Evolutionary conservation across 2,888 invertebrate species (phyloP).

Genomic region (Macropis europaea): DNA sequence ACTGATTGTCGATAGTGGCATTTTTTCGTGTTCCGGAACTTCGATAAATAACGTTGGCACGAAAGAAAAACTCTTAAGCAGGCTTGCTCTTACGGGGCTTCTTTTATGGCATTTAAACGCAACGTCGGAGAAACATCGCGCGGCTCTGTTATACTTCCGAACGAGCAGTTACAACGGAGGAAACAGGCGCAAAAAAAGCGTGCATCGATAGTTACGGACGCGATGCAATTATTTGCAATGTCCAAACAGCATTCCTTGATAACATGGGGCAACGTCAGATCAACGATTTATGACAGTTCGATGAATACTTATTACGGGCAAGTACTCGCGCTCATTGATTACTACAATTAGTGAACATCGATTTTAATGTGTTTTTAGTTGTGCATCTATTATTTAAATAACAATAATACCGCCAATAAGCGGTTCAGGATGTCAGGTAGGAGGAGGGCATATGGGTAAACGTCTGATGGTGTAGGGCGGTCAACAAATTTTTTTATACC

Average conservation of each 20-base stretch:
- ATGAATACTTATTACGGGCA: conserved; percentile 35
- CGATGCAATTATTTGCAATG: conserved; percentile 37
- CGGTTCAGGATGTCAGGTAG: neutral
- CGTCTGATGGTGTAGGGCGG: too few species aligned
- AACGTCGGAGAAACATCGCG: neutral
- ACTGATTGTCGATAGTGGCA: conserved; percentile 14
- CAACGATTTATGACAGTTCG: conserved; percentile 39
- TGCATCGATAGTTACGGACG: conserved; percentile 14
- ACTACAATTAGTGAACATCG: conserved; percentile 37
- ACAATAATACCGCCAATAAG: neutral
- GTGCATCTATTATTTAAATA: conserved; percentile 1
- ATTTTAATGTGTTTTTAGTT: conserved; percentile 14
- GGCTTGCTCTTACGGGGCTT: neutral
- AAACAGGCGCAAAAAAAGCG: conserved; percentile 32
- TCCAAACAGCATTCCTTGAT: conserved; percentile 17
- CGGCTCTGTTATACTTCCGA: conserved; percentile 26
- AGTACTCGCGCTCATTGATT: conserved; percentile 9
- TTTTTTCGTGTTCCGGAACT: conserved; percentile 16
- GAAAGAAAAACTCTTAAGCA: neutral
- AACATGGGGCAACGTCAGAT: conserved; percentile 23
- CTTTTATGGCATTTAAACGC: neutral
- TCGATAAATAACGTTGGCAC: conserved; percentile 9
- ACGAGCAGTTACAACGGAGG: neutral
- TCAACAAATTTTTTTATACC: too few species aligned
- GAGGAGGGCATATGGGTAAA: neutral